Evolutionary conservation across 2,797 vertebrate genomes (phyloP), one percentile per base, ranked within the genome.

Genomic region (Esox masquinongy): DNA sequence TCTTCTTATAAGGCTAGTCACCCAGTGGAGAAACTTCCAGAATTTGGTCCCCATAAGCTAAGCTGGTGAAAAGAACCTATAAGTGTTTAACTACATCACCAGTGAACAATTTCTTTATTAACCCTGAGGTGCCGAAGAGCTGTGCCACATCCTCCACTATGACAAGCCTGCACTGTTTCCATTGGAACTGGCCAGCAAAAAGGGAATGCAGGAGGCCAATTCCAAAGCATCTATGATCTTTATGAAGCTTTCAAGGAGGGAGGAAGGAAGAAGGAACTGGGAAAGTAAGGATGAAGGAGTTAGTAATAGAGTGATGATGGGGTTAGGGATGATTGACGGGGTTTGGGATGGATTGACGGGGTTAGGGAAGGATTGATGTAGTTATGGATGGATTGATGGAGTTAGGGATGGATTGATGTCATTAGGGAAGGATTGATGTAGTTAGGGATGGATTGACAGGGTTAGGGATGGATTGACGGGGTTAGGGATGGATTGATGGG

Each of bases 151-250:
- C 19, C 26, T 53, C 29, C 50, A 34, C 49, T 29, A 71, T 56
- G 2, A 72, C 31, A 61, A 61, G 19, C 19, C 53, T 61, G 9
- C 7, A 61, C 39, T 63, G 16, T 19, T 68, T 43, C 67, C 22
- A 39, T 7, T n/a, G 39, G 80, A 71, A 6, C 3, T 24, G 29
- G 39, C 8, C 12, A 34, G 4, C 59, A 79, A 82, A 70, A 74
- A 22, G 64, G 24, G 63, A 74, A 80, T 76, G 68, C 73, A 76
- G 63, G 73, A 76, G 72, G 51, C 74, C 36, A 70, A 74, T 76
- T 81, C 82, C 72, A 78, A 83, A 82, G 73, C 72, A 29, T 12
- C 3, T 68, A 70, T 34, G 47, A 76, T 79, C 80, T 84, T 81
- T 76, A 84, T 73, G 5, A 74, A 68, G 59, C 74, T 83, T 74